Percentiles rank a stretch among this genome's conserved stretches.
Evolutionary conservation across 2,888 invertebrate genomes (phyloP).

Genomic region (Pediacus dermestoides): DNA sequence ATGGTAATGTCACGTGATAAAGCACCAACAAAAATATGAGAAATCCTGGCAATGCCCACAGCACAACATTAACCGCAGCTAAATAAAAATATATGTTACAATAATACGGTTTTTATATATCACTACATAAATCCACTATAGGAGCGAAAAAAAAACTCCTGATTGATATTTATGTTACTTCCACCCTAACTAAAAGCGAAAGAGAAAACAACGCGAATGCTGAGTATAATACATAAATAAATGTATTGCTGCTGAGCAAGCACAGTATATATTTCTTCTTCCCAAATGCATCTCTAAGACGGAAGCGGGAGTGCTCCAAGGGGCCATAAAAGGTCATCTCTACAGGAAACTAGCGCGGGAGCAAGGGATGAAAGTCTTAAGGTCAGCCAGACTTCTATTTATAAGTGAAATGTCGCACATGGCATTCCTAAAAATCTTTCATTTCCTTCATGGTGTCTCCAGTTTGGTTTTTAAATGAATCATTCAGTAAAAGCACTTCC

Average conservation of each 20-base stretch:
- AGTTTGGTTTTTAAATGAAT: conserved; percentile 19
- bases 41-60: too few relatives aligned
- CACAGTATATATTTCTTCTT: conserved; percentile 30
- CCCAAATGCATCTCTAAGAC: conserved; percentile 31
- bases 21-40: too few relatives aligned
- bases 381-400: conserved; percentile 28
- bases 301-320: conserved; percentile 30
- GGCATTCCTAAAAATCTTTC: conserved; percentile 16
- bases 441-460: conserved; percentile 15
- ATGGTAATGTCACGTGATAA: too few relatives aligned
- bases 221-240: conserved; percentile 21
- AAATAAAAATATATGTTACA: conserved; percentile 5
- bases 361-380: conserved; percentile 26
- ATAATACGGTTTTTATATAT: conserved; percentile 5
- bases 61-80: neutral
- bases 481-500: conserved; percentile 23
- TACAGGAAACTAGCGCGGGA: conserved; percentile 28
- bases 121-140: conserved; percentile 1
- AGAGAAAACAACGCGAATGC: conserved; percentile 20
- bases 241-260: conserved; percentile 24
- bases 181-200: conserved; percentile 22
- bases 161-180: conserved; percentile 34
- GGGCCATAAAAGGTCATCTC: conserved; percentile 34
- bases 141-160: neutral
- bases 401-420: conserved; percentile 31